A percentile compares a stretch with the other conserved stretches of the same genome.
phyloP scores from a whole-genome alignment of 2,888 invertebrate genomes.

The Rhogogaster chlorosoma region DNA sequence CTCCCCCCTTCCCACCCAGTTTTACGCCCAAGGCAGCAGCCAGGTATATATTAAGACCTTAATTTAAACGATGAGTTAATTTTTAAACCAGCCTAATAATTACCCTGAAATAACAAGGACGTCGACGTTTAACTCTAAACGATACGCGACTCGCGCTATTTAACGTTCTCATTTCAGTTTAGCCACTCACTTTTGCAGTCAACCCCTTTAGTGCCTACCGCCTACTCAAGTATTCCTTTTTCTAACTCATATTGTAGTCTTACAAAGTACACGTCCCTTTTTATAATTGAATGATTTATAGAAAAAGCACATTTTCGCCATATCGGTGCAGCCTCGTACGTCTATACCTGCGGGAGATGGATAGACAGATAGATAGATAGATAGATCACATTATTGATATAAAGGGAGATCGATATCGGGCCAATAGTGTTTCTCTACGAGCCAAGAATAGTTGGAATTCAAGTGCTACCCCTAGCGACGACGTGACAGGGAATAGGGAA shows the following conservation, averaged over 20 bases:
- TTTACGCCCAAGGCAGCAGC: neutral
- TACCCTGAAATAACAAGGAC: constrained; percentile 38
- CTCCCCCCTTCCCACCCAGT: neutral
- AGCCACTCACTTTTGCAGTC: neutral
- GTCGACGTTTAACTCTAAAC: constrained; percentile 35
- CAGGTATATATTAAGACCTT: neutral
- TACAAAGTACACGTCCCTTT: neutral
- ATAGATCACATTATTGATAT: constrained; percentile 37
- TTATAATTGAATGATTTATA: neutral
- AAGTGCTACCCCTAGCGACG: constrained; percentile 24
- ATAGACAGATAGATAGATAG: no score
- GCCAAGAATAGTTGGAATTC: constrained; percentile 49
- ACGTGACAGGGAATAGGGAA: constrained; percentile 43
- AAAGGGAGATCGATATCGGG: constrained; percentile 27
- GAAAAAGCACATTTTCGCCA: neutral
- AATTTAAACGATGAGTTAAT: constrained; percentile 41
- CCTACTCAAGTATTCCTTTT: neutral
- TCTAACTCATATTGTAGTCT: neutral
- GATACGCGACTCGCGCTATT: constrained; percentile 17
- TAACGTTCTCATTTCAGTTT: neutral
- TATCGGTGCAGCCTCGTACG: neutral
- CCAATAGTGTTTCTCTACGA: constrained; percentile 41
- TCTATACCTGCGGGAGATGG: neutral
- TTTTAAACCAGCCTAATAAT: constrained; percentile 37
- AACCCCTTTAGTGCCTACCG: neutral